Base-by-base conservation (phyloP, 2,797 vertebrate species). In the Tangara arthus region DNA sequence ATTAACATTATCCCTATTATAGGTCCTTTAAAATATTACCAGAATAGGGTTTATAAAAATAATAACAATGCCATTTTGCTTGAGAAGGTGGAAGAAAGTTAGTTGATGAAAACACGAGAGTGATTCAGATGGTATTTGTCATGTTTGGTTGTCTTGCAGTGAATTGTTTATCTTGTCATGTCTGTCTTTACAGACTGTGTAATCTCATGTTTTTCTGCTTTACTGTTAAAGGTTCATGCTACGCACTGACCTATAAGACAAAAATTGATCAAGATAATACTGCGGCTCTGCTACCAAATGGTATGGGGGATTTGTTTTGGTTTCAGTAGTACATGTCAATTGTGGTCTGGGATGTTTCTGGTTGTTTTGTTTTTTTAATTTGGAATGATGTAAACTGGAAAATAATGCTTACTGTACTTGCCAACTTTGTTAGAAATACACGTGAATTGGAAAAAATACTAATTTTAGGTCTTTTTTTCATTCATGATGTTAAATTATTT, bases 251-350 rank as follows among this genome's bases (percentile, higher is more conserved):
- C 1, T 98, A 98, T 93, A 97, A 98, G 85, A 99, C 98, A 89
- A 98, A 94, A 90, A 98, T 99, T 15, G 99, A 99, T 91, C 98
- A 99, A 97, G 99, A 99, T 66, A 99, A 98, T 91, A 94, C 98
- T 57, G 97, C 98, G 11, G 98, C 99, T 84, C 87, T 99, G 80
- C 98, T 98, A 55, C 98, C 99, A 64, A 98, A 98, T 20, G 99
- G 99, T 99, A 98, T 98, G 82, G 49, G 76, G 7, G 13, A 35
- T 55, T 87, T 47, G 3, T 59, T 92, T 50, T 82, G 17, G 11
- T 82, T 70, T 89, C 32, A 41, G 71, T 90, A 59, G 60, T 53
- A 32, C 2, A 0, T 32, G 34, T 42, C 59, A 19, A 4, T 42
- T 82, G 1, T 82, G 27, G 27, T 46, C 53, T 28, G 69, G 6